phyloP scores from a whole-genome alignment of 2,797 vertebrate genomes.

The Denticeps clupeoides region DNA sequence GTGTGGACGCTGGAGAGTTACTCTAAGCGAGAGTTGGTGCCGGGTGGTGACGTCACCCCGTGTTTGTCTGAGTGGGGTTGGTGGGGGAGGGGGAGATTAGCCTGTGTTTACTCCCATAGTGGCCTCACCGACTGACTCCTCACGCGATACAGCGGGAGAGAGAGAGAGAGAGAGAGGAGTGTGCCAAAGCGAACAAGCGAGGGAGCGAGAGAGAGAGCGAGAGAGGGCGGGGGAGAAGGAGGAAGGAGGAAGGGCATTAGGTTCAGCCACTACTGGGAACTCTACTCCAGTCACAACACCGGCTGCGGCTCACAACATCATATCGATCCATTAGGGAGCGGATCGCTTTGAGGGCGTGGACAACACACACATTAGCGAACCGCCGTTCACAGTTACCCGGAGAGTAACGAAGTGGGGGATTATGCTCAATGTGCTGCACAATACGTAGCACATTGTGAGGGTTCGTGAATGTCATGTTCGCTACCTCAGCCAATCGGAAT shows the following conservation, averaged over 20 bases:
- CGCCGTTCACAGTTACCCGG: too few relatives aligned
- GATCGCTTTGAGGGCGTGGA: too few relatives aligned
- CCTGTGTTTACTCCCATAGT: slow-evolving; percentile 36
- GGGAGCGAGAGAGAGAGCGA: slow-evolving; percentile 4
- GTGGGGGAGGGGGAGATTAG: slow-evolving; percentile 32
- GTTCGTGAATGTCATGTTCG: too few relatives aligned
- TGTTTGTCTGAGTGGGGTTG: slow-evolving; percentile 32
- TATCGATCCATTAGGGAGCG: slow-evolving; percentile 37
- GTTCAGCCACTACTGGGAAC: slow-evolving; percentile 38
- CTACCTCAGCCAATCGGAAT: too few relatives aligned
- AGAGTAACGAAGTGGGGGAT: too few relatives aligned
- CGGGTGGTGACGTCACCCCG: slow-evolving; percentile 30
- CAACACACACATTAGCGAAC: too few relatives aligned
- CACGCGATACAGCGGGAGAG: slow-evolving; percentile 32
- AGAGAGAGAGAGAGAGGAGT: background rate
- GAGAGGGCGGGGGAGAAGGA: slow-evolving; percentile 2
- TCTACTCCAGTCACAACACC: slow-evolving; percentile 30
- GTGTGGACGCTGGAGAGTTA: background rate
- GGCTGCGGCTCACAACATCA: slow-evolving; percentile 19
- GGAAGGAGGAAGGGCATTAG: slow-evolving; percentile 10
- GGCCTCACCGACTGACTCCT: slow-evolving; percentile 27
- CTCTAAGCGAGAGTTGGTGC: slow-evolving; percentile 13
- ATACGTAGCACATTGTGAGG: too few relatives aligned
- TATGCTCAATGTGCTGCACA: too few relatives aligned
- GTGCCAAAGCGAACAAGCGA: background rate